These are phyloP conservation scores for Melangyna quadrimaculata DNA, from an alignment of 2,888 invertebrate genomes.

Conservation along the genomic window DNA sequence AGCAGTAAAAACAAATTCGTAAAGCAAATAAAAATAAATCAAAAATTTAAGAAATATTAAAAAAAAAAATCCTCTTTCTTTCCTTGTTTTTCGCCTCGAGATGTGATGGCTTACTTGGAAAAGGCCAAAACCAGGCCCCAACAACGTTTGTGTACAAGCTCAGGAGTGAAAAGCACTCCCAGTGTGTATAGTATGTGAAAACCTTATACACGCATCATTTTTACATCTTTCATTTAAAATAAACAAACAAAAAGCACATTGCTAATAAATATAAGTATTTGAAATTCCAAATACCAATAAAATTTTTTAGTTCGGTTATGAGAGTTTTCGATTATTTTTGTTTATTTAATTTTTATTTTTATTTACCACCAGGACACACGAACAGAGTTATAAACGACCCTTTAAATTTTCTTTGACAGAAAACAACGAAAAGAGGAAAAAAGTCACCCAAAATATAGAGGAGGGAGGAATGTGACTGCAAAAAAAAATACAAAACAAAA, in stretches of 20 bases:
- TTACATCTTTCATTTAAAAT: slow-evolving; percentile 6
- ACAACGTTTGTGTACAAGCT: background rate
- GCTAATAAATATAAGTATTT: slow-evolving; percentile 4
- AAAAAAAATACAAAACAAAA: background rate
- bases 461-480: background rate
- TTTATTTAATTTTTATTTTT: slow-evolving; percentile 53
- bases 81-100: slow-evolving; percentile 7
- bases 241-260: slow-evolving; percentile 15
- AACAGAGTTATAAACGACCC: slow-evolving; percentile 34
- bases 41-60: slow-evolving; percentile 54
- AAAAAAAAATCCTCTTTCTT: slow-evolving; percentile 11
- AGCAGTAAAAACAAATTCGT: slow-evolving; percentile 60
- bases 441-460: background rate
- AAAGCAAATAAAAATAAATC: slow-evolving; percentile 70
- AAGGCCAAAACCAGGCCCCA: background rate
- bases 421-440: slow-evolving; percentile 19
- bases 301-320: slow-evolving; percentile 62
- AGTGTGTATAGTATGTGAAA: background rate
- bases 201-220: slow-evolving; percentile 11
- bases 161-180: slow-evolving; percentile 3
- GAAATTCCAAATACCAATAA: slow-evolving; percentile 47
- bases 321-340: slow-evolving; percentile 59
- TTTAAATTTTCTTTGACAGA: slow-evolving; percentile 64
- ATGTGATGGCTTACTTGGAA: background rate
- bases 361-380: background rate